Evolutionary conservation across 2,113 vertebrate species (phyloP).

Genomic region (Pelobates fuscus): DNA sequence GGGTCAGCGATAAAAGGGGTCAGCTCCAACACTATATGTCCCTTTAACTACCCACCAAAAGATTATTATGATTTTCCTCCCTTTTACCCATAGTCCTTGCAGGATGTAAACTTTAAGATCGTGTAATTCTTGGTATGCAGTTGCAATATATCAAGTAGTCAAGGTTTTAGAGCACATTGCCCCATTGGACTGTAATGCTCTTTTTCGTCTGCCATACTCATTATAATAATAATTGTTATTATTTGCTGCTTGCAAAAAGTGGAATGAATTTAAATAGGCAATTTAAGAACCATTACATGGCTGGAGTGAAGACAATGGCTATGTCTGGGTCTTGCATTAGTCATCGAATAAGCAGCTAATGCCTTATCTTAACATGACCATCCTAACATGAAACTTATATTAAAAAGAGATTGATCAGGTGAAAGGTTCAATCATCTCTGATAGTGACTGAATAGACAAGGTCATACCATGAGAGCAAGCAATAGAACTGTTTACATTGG

Average conservation of each 20-base stretch:
- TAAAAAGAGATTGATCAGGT: constrained; percentile 43
- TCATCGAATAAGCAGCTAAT: constrained; percentile 7
- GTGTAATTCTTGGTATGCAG: too few species aligned
- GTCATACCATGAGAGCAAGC: constrained; percentile 47
- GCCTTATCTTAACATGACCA: constrained; percentile 20
- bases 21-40: too few species aligned
- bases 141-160: too few species aligned
- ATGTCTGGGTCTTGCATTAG: background rate
- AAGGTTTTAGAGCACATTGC: too few species aligned
- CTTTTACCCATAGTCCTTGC: too few species aligned
- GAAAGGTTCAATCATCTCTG: constrained; percentile 47
- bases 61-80: too few species aligned
- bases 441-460: constrained; percentile 36
- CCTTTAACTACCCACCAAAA: too few species aligned
- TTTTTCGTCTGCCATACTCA: too few species aligned
- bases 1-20: too few species aligned
- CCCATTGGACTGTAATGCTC: too few species aligned
- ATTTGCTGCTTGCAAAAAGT: background rate
- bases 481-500: constrained; percentile 42
- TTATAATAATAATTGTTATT: too few species aligned
- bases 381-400: constrained; percentile 31
- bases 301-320: background rate
- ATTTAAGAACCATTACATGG: background rate
- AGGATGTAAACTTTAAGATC: too few species aligned
- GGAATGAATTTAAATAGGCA: background rate